Evolutionary conservation across 2,888 invertebrate genomes (phyloP).

Genomic region (Spicauda simplicius): DNA sequence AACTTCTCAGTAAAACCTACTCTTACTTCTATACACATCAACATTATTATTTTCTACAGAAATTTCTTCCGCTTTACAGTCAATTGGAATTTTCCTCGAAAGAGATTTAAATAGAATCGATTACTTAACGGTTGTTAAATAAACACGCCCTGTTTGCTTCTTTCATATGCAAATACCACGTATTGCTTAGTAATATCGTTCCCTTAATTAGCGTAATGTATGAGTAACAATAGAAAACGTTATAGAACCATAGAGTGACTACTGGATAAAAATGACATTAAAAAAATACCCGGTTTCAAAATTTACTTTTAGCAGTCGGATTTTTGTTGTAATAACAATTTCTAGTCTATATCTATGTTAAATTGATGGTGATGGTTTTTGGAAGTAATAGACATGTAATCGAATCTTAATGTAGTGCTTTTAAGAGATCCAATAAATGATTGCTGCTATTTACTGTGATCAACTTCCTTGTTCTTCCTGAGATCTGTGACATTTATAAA

Average conservation of each 20-base stretch:
- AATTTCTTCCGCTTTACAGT: background rate
- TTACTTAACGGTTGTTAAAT: constrained; percentile 8
- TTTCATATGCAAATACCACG: constrained; percentile 13
- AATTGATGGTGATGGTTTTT: too few species aligned
- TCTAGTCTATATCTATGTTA: too few species aligned
- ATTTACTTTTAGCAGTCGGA: too few species aligned
- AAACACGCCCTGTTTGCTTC: constrained; percentile 6
- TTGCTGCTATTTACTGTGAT: too few species aligned
- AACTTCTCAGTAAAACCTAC: background rate
- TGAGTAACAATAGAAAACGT: background rate
- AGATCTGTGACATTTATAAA: too few species aligned
- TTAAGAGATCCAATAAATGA: too few species aligned
- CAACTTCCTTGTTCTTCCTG: too few species aligned
- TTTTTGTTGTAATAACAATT: too few species aligned
- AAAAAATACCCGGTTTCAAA: too few species aligned
- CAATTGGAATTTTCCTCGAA: background rate
- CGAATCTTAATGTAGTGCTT: too few species aligned
- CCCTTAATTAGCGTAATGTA: constrained; percentile 5
- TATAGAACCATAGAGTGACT: background rate
- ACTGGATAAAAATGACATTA: background rate
- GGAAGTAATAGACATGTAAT: too few species aligned
- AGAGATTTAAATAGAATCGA: background rate
- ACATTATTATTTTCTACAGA: background rate
- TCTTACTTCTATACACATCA: background rate
- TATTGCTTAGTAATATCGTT: constrained; percentile 1